These are phyloP conservation scores for Pogoniulus pusillus DNA, from an alignment of 2,797 vertebrate genomes.

Conservation along the genomic window DNA sequence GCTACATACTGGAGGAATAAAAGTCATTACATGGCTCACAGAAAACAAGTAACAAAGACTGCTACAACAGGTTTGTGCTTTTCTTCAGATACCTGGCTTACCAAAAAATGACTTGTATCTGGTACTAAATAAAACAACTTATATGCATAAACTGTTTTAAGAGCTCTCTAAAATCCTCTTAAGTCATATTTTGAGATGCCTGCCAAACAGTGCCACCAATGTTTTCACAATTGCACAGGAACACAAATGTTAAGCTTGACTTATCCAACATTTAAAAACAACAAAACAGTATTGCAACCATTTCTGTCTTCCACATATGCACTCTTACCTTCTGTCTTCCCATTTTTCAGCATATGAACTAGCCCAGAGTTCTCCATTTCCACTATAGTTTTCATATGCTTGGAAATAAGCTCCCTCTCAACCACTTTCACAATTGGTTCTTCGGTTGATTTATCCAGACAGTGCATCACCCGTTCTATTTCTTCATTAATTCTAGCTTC, in stretches of 20 bases:
- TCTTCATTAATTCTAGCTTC: constrained; percentile 98
- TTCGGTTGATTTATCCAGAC: constrained; percentile 96
- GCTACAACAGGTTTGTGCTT: neutral
- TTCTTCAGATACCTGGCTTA: neutral
- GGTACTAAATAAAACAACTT: neutral
- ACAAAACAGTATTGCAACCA: neutral
- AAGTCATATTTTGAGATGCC: neutral
- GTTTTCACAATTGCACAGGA: neutral
- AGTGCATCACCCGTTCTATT: constrained; percentile 97
- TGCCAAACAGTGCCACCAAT: neutral
- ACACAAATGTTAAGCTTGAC: neutral
- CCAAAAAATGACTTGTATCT: neutral
- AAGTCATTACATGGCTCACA: neutral
- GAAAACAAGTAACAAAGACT: neutral
- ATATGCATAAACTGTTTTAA: neutral
- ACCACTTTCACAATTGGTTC: constrained; percentile 97
- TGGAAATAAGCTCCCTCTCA: constrained; percentile 95
- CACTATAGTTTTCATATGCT: constrained; percentile 98
- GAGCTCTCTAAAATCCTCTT: neutral
- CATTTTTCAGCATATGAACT: constrained; percentile 97
- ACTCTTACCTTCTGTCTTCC: constrained; percentile 92
- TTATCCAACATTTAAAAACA: neutral
- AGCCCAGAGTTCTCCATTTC: constrained; percentile 98
- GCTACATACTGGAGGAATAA: neutral
- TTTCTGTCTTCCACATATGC: neutral